These are phyloP conservation scores for Buceros bicornis DNA, from an alignment of 2,797 vertebrate species.

Conservation along the genomic window DNA sequence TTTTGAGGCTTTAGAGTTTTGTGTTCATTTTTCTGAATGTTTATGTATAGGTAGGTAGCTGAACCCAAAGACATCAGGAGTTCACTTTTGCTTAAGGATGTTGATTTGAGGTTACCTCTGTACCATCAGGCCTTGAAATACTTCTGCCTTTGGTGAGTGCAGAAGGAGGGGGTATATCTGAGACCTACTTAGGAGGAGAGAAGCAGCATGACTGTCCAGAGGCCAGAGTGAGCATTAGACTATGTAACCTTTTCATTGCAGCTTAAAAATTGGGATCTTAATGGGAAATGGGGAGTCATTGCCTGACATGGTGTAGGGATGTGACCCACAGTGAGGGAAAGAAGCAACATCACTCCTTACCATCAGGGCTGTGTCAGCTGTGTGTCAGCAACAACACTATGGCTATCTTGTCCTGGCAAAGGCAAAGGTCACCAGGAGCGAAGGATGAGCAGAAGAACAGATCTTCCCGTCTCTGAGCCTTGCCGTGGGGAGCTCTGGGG, in stretches of 20 bases:
- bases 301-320: accelerated
- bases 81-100: background rate
- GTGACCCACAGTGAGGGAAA: background rate
- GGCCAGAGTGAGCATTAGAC: background rate
- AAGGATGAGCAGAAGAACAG: background rate
- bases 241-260: background rate
- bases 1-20: background rate
- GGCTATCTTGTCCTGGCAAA: background rate
- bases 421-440: background rate
- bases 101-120: background rate
- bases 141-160: background rate
- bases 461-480: background rate
- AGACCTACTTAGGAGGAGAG: background rate
- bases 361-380: accelerated
- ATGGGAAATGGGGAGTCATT: background rate
- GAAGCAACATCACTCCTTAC: background rate
- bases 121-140: background rate
- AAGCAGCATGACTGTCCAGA: background rate
- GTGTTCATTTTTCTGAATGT: background rate
- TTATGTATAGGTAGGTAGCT: background rate
- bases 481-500: background rate
- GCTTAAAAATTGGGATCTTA: background rate
- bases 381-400: background rate
- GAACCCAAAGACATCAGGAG: background rate
- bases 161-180: background rate